These are phyloP conservation scores for Brachyptera putata DNA, from an alignment of 2,888 invertebrate species.

Conservation along the genomic window DNA sequence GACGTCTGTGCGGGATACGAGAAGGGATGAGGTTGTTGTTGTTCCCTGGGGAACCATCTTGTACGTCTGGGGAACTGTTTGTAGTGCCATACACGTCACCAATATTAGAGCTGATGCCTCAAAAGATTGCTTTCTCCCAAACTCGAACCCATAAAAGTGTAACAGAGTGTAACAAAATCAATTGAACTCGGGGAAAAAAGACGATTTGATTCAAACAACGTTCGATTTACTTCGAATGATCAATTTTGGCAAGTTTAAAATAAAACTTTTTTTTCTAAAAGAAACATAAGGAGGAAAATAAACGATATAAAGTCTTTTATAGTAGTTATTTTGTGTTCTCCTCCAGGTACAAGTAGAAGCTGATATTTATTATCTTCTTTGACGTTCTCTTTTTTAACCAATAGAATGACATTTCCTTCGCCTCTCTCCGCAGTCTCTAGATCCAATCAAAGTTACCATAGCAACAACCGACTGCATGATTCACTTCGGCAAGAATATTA, in stretches of 20 bases:
- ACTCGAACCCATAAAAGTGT: slow-evolving; percentile 24
- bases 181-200: slow-evolving; percentile 15
- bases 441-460: not conserved
- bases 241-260: slow-evolving; percentile 29
- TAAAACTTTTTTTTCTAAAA: slow-evolving; percentile 7
- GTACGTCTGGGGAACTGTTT: slow-evolving; percentile 19
- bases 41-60: slow-evolving; percentile 27
- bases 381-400: no score
- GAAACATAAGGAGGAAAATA: not conserved
- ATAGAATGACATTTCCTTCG: no score
- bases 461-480: not conserved
- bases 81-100: slow-evolving; percentile 30
- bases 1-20: no score
- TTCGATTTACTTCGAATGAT: slow-evolving; percentile 30
- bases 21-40: not conserved
- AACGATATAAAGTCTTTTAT: not conserved
- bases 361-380: no score
- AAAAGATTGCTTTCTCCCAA: slow-evolving; percentile 29
- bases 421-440: not conserved
- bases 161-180: slow-evolving; percentile 26
- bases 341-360: no score
- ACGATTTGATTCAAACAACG: not conserved
- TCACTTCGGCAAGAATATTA: not conserved
- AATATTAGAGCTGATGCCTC: slow-evolving; percentile 22
- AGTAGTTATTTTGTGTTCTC: not conserved